These are phyloP conservation scores for Stegodyphus dumicola DNA, from an alignment of 1,140 invertebrate species.

Conservation along the genomic window DNA sequence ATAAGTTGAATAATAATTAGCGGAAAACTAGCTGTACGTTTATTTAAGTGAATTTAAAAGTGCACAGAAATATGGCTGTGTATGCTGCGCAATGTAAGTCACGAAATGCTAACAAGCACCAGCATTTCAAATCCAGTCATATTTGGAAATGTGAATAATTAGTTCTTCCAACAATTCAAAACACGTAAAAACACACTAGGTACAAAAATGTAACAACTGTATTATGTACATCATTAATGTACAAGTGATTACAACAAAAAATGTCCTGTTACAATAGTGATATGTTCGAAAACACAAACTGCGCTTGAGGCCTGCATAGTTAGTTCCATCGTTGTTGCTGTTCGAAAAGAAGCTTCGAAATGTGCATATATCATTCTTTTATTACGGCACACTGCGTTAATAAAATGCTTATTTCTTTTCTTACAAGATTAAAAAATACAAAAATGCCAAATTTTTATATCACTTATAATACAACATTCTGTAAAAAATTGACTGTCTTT, in stretches of 20 bases:
- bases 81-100: not conserved
- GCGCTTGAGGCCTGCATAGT: slow-evolving; percentile 15
- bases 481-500: no score
- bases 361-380: not conserved
- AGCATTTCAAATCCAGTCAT: slow-evolving; percentile 12
- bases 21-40: no score
- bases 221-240: slow-evolving; percentile 46
- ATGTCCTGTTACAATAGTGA: slow-evolving; percentile 31
- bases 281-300: slow-evolving; percentile 50
- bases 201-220: slow-evolving; percentile 57
- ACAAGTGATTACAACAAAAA: slow-evolving; percentile 50
- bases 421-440: no score
- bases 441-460: no score
- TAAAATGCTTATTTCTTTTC: no score
- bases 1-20: no score
- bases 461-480: no score
- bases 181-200: slow-evolving; percentile 57
- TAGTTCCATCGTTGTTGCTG: slow-evolving; percentile 20
- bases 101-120: slow-evolving; percentile 49
- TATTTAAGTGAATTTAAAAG: no score
- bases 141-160: slow-evolving; percentile 38
- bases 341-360: slow-evolving; percentile 1
- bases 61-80: no score
- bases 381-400: no score
- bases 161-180: slow-evolving; percentile 8